phyloP scores from a whole-genome alignment of 2,888 invertebrate genomes.

The Papilio protenor region DNA sequence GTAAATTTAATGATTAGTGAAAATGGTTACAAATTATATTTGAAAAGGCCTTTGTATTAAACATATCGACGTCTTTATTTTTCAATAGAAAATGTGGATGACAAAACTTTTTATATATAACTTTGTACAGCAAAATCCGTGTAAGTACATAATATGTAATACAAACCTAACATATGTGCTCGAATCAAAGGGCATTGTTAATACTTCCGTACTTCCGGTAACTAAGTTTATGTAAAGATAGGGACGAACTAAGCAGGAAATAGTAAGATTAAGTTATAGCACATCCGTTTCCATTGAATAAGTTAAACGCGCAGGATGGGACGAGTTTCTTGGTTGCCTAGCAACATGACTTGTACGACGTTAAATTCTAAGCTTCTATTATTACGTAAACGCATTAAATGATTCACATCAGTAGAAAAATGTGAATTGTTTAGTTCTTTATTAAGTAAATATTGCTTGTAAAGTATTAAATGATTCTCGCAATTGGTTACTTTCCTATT shows the following conservation, averaged over 20 bases:
- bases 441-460: too few relatives aligned
- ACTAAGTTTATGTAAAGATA: background rate
- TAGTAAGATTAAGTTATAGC: constrained; percentile 24
- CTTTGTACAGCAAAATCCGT: background rate
- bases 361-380: background rate
- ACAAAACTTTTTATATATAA: too few relatives aligned
- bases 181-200: constrained; percentile 8
- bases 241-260: constrained; percentile 18
- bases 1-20: too few relatives aligned
- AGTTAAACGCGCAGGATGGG: background rate
- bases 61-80: too few relatives aligned
- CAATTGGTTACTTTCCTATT: background rate
- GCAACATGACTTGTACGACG: background rate
- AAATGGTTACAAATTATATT: too few relatives aligned
- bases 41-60: too few relatives aligned
- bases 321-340: background rate
- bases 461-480: background rate
- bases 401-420: too few relatives aligned
- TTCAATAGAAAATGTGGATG: too few relatives aligned
- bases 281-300: background rate
- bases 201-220: constrained; percentile 4
- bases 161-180: background rate
- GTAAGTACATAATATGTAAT: background rate
- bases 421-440: too few relatives aligned
- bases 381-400: too few relatives aligned